Percentiles rank a stretch among this genome's conserved stretches.
Evolutionary conservation across 2,797 vertebrate species (phyloP).

Genomic region (Crypturellus tataupa): DNA sequence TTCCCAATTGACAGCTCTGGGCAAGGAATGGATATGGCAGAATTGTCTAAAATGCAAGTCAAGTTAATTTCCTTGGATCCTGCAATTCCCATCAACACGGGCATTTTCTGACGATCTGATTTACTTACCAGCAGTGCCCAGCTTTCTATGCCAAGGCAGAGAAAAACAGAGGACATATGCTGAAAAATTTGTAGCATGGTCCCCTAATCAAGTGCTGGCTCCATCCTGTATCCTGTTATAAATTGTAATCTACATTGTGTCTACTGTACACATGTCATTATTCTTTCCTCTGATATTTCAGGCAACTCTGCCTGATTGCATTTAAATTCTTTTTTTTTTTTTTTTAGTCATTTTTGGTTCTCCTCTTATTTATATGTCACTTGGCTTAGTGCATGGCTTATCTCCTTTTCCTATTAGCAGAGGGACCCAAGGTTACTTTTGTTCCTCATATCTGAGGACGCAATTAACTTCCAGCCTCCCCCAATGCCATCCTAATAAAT

Average conservation of each 20-base stretch:
- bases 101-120: slow-evolving; percentile 61
- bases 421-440: slow-evolving; percentile 22
- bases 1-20: slow-evolving; percentile 30
- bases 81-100: slow-evolving; percentile 54
- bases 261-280: slow-evolving; percentile 73
- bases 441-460: not conserved
- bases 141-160: slow-evolving; percentile 76
- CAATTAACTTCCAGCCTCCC: slow-evolving; percentile 34
- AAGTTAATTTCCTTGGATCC: slow-evolving; percentile 60
- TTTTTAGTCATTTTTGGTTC: slow-evolving; percentile 56
- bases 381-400: slow-evolving; percentile 30
- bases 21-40: slow-evolving; percentile 33
- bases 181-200: slow-evolving; percentile 74
- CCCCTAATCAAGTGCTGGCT: slow-evolving; percentile 79
- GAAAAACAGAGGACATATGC: slow-evolving; percentile 77
- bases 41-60: slow-evolving; percentile 61
- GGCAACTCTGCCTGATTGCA: slow-evolving; percentile 70
- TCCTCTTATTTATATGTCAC: slow-evolving; percentile 50
- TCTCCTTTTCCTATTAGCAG: slow-evolving; percentile 43
- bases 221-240: slow-evolving; percentile 84
- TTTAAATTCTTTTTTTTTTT: slow-evolving; percentile 67
- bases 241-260: slow-evolving; percentile 78
- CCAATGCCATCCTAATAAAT: slow-evolving; percentile 58
- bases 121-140: slow-evolving; percentile 67
- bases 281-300: slow-evolving; percentile 73